phyloP scores from a whole-genome alignment of 2,797 vertebrate genomes.

The Vireo griseus region DNA sequence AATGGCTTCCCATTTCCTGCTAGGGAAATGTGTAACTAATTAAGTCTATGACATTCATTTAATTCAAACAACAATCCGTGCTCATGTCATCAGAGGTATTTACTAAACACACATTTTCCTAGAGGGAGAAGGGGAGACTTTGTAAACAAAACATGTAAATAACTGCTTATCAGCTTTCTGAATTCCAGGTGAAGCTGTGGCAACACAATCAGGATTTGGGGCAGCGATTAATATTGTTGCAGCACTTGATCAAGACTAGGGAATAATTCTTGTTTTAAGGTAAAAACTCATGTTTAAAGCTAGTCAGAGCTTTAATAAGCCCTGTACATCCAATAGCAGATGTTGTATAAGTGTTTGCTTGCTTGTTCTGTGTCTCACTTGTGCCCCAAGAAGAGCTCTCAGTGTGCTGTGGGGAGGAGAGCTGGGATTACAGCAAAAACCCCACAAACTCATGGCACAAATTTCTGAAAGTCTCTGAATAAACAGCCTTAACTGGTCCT shows the following conservation, averaged over 20 bases:
- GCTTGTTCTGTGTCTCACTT: neutral
- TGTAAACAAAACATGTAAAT: neutral
- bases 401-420: rapidly evolving
- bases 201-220: neutral
- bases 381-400: neutral
- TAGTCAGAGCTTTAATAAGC: neutral
- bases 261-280: neutral
- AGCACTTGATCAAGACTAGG: neutral
- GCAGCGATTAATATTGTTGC: neutral
- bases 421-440: neutral
- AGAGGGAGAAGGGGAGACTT: neutral
- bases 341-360: neutral
- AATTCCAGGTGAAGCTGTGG: neutral
- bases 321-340: neutral
- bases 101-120: neutral
- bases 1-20: constrained; percentile 26
- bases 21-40: constrained; percentile 26
- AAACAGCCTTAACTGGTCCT: neutral
- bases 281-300: neutral
- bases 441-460: neutral
- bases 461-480: neutral
- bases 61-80: neutral
- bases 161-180: neutral
- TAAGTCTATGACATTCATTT: neutral
- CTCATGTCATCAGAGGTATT: neutral